Conservation (phyloP, 1,140 invertebrate species). For the Drosophila pseudoobscura region DNA sequence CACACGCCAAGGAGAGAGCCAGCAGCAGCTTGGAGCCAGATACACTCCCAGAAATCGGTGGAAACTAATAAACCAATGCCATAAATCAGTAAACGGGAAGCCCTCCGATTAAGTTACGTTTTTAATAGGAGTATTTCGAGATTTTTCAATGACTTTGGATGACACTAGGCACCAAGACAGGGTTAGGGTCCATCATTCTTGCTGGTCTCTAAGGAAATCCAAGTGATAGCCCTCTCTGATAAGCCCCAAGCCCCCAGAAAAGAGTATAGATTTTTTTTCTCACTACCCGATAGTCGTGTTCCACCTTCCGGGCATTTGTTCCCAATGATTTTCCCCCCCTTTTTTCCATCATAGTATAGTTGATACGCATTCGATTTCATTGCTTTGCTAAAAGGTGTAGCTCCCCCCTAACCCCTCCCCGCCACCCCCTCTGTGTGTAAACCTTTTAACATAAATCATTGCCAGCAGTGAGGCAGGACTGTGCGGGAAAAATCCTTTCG, state of each 20-base stretch:
- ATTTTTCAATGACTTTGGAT: too few species aligned
- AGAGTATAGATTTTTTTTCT: too few species aligned
- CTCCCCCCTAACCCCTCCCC: too few species aligned
- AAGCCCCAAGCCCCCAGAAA: too few species aligned
- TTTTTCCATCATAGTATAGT: slow-evolving; percentile 16
- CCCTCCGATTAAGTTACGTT: too few species aligned
- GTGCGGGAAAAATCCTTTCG: slow-evolving; percentile 52
- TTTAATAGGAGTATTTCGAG: too few species aligned
- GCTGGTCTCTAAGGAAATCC: too few species aligned
- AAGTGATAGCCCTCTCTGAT: too few species aligned
- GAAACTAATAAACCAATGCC: slow-evolving; percentile 8
- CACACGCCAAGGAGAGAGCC: slow-evolving; percentile 41
- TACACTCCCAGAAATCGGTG: slow-evolving; percentile 21
- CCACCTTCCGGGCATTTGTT: background rate
- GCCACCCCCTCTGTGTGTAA: slow-evolving; percentile 19
- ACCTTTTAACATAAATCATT: slow-evolving; percentile 78
- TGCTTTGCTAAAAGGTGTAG: slow-evolving; percentile 45
- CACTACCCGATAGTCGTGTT: too few species aligned
- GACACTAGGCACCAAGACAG: too few species aligned
- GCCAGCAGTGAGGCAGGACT: slow-evolving; percentile 21
- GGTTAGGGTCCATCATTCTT: too few species aligned
- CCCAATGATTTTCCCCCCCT: slow-evolving; percentile 19
- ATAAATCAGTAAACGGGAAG: too few species aligned
- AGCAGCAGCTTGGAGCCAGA: slow-evolving; percentile 8
- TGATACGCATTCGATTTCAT: slow-evolving; percentile 48